These are phyloP conservation scores for Thereva nobilitata DNA, from an alignment of 2,888 invertebrate species.

Conservation along the genomic window DNA sequence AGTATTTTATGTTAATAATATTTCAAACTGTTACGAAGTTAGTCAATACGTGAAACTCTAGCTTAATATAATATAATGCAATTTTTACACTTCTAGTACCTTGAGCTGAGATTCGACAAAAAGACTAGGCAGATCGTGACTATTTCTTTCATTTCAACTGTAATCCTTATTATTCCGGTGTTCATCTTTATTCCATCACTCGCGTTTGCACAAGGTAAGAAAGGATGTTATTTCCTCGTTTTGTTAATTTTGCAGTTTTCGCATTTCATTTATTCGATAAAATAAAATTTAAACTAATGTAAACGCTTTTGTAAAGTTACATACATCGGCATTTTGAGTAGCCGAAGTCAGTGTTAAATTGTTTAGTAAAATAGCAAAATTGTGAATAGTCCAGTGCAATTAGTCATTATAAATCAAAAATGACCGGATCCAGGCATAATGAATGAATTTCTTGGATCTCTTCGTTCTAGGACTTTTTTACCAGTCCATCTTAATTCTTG, in stretches of 20 bases:
- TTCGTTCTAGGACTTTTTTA: too few species aligned
- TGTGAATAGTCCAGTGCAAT: too few species aligned
- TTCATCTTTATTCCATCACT: conserved; percentile 49
- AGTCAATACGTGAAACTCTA: conserved; percentile 22
- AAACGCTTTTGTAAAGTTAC: too few species aligned
- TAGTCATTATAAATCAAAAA: too few species aligned
- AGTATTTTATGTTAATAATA: conserved; percentile 56
- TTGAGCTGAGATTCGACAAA: conserved; percentile 53
- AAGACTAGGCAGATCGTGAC: conserved; percentile 51
- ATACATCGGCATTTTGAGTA: too few species aligned
- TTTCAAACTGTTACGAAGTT: conserved; percentile 55
- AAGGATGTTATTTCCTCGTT: background rate
- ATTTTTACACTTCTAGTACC: conserved; percentile 47
- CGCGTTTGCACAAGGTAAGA: conserved; percentile 41
- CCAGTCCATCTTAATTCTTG: too few species aligned
- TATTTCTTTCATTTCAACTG: conserved; percentile 49
- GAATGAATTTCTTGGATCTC: too few species aligned
- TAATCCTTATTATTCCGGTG: conserved; percentile 52
- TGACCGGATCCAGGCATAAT: too few species aligned
- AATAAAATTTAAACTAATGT: too few species aligned
- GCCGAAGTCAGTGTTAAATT: too few species aligned
- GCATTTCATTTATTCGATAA: background rate
- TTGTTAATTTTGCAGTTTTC: background rate
- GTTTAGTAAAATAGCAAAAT: too few species aligned
- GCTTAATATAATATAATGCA: conserved; percentile 2